Evolutionary conservation across 1,140 invertebrate genomes (phyloP).

Genomic region (Nephila pilipes): DNA sequence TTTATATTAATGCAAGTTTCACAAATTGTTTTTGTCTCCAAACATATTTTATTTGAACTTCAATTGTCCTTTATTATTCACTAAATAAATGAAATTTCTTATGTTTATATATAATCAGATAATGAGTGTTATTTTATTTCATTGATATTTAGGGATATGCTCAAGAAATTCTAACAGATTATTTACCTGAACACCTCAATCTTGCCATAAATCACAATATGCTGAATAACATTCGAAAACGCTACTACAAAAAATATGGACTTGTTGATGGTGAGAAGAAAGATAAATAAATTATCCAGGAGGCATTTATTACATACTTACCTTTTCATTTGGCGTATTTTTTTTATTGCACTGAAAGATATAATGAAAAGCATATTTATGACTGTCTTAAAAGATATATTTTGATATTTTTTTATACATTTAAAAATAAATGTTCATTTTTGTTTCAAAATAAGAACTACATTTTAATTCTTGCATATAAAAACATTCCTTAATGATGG

Average conservation of each 20-base stretch:
- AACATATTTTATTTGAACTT: no score
- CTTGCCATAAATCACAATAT: constrained; percentile 43
- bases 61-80: no score
- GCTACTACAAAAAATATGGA: constrained; percentile 68
- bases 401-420: constrained; percentile 29
- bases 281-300: background rate
- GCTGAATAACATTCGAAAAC: constrained; percentile 39
- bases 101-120: no score
- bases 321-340: background rate
- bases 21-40: no score
- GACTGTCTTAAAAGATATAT: background rate
- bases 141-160: constrained; percentile 51
- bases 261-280: constrained; percentile 44
- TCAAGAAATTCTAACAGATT: constrained; percentile 4
- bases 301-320: background rate
- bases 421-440: background rate
- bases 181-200: constrained; percentile 45
- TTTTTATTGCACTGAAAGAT: background rate
- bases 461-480: no score
- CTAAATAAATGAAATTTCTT: no score
- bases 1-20: no score
- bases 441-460: no score
- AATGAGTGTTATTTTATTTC: no score
- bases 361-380: background rate
- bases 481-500: no score